Evolutionary conservation across 2,797 vertebrate species (phyloP).

Genomic region (Cygnus olor): DNA sequence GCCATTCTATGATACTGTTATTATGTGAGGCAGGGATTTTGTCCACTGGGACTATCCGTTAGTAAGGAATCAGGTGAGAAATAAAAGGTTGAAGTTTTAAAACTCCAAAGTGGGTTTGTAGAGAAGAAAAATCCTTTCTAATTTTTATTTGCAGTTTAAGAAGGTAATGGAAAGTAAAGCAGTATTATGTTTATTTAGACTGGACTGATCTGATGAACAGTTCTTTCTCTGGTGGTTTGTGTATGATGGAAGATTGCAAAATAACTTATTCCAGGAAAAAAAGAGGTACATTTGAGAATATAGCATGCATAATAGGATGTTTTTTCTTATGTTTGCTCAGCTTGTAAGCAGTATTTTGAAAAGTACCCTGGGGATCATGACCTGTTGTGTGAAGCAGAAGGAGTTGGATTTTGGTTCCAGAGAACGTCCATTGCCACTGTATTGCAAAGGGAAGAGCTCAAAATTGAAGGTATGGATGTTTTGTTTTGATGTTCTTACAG

Average conservation of each 20-base stretch:
- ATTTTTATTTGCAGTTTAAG: neutral
- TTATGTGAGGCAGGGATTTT: neutral
- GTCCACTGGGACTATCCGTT: neutral
- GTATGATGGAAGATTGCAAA: neutral
- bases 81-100: neutral
- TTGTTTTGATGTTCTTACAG: neutral
- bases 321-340: slow-evolving; percentile 71
- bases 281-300: neutral
- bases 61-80: neutral
- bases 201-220: accelerated
- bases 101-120: neutral
- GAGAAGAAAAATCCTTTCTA: neutral
- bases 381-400: slow-evolving; percentile 87
- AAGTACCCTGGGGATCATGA: slow-evolving; percentile 82
- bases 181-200: neutral
- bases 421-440: slow-evolving; percentile 77
- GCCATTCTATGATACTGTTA: no score
- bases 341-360: slow-evolving; percentile 86
- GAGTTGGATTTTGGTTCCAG: slow-evolving; percentile 82
- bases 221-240: neutral
- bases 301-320: neutral
- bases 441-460: slow-evolving; percentile 73
- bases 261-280: neutral
- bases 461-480: slow-evolving; percentile 72
- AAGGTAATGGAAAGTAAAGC: neutral